Evolutionary conservation across 2,888 invertebrate genomes (phyloP).

Genomic region (Thereva unica): DNA sequence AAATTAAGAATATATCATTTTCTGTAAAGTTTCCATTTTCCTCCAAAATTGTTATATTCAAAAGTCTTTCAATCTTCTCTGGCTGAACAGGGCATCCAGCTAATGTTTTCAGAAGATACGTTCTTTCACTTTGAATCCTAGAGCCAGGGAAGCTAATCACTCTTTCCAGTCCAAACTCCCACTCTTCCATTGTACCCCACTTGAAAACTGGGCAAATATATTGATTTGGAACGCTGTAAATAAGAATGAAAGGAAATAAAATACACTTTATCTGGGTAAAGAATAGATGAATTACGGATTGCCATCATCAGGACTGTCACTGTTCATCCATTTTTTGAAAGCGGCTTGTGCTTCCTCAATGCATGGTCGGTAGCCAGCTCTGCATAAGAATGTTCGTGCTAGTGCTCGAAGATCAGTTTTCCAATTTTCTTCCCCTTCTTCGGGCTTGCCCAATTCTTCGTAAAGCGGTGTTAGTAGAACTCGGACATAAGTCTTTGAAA

Average conservation of each 20-base stretch:
- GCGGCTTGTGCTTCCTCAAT: constrained; percentile 73
- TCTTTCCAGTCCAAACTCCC: constrained; percentile 79
- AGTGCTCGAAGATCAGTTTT: constrained; percentile 69
- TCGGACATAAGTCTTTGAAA: constrained; percentile 68
- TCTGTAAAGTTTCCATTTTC: constrained; percentile 75
- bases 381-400: constrained; percentile 73
- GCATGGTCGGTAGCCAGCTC: constrained; percentile 77
- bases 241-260: constrained; percentile 17
- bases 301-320: constrained; percentile 73
- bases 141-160: constrained; percentile 74
- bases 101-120: constrained; percentile 75
- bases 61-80: constrained; percentile 67
- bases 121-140: constrained; percentile 74
- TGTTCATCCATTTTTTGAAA: constrained; percentile 76
- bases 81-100: constrained; percentile 78
- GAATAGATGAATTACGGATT: constrained; percentile 69
- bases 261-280: constrained; percentile 11
- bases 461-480: constrained; percentile 72
- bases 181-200: constrained; percentile 78
- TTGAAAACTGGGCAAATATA: constrained; percentile 81
- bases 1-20: constrained; percentile 74
- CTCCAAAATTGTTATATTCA: constrained; percentile 72
- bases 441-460: constrained; percentile 65
- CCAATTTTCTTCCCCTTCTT: constrained; percentile 68
- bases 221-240: constrained; percentile 70